These are phyloP conservation scores for Flexamia atlantica DNA, from an alignment of 2,888 invertebrate species.

Conservation along the genomic window DNA sequence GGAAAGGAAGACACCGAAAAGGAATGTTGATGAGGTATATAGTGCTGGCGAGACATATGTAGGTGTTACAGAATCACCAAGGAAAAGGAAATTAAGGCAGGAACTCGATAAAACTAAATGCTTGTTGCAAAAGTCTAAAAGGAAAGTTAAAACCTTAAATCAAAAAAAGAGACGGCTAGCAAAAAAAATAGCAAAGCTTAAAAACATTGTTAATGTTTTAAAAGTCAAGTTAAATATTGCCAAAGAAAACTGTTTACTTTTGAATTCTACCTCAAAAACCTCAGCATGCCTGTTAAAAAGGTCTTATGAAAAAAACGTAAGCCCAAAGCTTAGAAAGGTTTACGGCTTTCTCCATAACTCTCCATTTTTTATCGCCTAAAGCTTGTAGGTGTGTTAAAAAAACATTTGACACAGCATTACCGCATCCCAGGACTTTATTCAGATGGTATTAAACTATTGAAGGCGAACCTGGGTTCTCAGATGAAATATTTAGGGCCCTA, in stretches of 20 bases:
- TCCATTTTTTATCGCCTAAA: conserved; percentile 21
- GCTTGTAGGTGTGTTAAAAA: conserved; percentile 62
- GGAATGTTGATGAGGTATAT: conserved; percentile 19
- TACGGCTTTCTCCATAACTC: conserved; percentile 37
- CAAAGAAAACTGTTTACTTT: conserved; percentile 31
- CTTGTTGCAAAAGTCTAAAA: conserved; percentile 16
- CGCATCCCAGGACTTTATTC: conserved; percentile 6
- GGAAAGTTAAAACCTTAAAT: conserved; percentile 3
- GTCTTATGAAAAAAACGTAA: conserved; percentile 27
- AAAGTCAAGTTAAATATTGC: conserved; percentile 36
- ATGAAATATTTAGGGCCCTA: conserved; percentile 55
- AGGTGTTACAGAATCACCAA: conserved; percentile 42
- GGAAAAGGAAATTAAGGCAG: conserved; percentile 21
- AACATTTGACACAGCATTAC: conserved; percentile 6
- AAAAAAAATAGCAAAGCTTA: conserved; percentile 30
- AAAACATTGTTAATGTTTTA: conserved; percentile 3
- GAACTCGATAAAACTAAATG: conserved; percentile 18
- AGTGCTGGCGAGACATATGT: background rate
- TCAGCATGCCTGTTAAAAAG: conserved; percentile 46
- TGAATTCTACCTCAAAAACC: conserved; percentile 34
- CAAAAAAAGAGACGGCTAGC: background rate
- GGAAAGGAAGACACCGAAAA: conserved; percentile 7
- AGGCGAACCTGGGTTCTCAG: conserved; percentile 13
- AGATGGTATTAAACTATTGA: background rate
- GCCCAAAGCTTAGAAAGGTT: conserved; percentile 37